Percentiles rank a stretch among this genome's conserved stretches.
These are phyloP conservation scores for Coccyzus lansbergi DNA, from an alignment of 2,797 vertebrate genomes.

Conservation along the genomic window DNA sequence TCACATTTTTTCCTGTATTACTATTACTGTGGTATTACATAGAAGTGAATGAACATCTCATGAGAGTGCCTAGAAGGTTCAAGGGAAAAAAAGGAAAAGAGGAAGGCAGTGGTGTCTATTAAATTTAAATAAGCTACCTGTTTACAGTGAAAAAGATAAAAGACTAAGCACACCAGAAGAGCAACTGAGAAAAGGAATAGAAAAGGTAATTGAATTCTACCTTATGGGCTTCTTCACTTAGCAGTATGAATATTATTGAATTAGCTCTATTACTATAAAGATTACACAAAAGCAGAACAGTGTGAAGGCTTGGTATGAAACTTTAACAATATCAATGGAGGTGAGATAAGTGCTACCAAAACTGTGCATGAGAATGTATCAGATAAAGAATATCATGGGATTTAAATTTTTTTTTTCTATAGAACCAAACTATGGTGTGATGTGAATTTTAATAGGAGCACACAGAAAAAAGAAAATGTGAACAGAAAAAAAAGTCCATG, in stretches of 20 bases:
- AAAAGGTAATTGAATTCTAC: constrained; percentile 72
- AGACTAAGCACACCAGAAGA: constrained; percentile 54
- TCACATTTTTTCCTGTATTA: neutral
- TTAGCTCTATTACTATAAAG: constrained; percentile 66
- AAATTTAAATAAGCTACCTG: constrained; percentile 68
- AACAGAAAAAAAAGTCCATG: neutral
- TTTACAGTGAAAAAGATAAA: constrained; percentile 71
- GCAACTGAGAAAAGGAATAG: constrained; percentile 48
- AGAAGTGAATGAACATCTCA: constrained; percentile 60
- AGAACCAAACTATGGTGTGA: constrained; percentile 52
- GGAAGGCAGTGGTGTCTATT: constrained; percentile 24
- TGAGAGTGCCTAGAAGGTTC: constrained; percentile 54
- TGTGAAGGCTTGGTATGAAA: constrained; percentile 67
- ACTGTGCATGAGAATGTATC: constrained; percentile 50
- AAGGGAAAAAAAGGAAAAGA: constrained; percentile 32
- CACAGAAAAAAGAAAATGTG: constrained; percentile 33
- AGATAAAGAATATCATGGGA: constrained; percentile 37
- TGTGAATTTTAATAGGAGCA: constrained; percentile 71
- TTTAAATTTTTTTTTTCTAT: neutral
- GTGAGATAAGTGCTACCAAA: constrained; percentile 59
- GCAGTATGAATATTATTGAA: constrained; percentile 70
- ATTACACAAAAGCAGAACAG: constrained; percentile 71
- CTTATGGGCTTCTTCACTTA: constrained; percentile 48
- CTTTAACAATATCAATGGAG: constrained; percentile 64
- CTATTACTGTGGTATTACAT: constrained; percentile 42